phyloP scores from a whole-genome alignment of 2,797 vertebrate genomes.

The Epinephelus awoara region DNA sequence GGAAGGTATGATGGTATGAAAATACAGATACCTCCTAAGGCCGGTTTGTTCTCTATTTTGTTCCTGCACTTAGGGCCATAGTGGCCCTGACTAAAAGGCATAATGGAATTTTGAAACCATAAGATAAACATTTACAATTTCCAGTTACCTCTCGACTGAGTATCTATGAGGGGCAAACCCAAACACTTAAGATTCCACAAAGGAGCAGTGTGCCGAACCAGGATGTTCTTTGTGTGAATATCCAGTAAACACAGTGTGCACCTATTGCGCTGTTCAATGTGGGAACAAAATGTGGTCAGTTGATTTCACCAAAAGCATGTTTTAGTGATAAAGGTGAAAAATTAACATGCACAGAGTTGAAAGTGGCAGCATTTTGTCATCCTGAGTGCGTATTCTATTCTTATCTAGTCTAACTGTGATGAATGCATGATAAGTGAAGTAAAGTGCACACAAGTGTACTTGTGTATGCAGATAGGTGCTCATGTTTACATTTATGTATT shows the following conservation, averaged over 20 bases:
- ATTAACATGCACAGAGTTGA: neutral
- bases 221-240: neutral
- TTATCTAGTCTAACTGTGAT: constrained; percentile 3
- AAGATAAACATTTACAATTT: constrained; percentile 16
- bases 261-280: neutral
- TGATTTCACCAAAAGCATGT: constrained; percentile 2
- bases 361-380: neutral
- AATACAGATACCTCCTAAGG: too few species aligned
- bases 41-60: neutral
- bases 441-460: neutral
- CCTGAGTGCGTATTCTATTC: neutral
- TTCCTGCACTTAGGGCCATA: neutral
- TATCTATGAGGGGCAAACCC: neutral
- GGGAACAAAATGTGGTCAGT: neutral
- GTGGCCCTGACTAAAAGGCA: neutral
- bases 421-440: constrained; percentile 18
- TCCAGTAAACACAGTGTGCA: neutral
- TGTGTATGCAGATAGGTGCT: neutral
- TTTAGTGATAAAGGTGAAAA: constrained; percentile 2
- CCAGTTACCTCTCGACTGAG: neutral
- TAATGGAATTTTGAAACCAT: neutral
- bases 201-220: neutral
- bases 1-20: too few species aligned
- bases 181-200: neutral
- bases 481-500: constrained; percentile 1